Conservation (phyloP, 2,888 invertebrate species). For the Euproctis similis region DNA sequence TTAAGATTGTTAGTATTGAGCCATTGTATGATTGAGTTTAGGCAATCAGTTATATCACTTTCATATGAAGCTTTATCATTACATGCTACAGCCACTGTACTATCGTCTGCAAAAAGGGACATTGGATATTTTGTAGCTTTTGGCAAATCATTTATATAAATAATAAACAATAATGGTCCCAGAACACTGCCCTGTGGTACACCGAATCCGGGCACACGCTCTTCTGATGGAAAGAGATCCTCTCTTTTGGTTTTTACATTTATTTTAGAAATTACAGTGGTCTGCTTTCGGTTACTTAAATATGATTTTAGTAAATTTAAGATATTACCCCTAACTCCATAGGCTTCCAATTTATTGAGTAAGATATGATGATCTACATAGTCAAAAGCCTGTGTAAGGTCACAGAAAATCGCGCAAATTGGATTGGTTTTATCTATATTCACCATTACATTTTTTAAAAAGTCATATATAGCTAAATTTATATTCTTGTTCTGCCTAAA, state of each 20-base stretch:
- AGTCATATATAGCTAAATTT: neutral
- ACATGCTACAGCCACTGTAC: neutral
- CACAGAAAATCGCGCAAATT: neutral
- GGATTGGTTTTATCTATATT: neutral
- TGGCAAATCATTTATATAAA: slow-evolving; percentile 1
- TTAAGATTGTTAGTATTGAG: neutral
- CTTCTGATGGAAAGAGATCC: neutral
- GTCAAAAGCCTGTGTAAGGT: neutral
- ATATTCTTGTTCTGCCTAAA: neutral
- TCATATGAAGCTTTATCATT: neutral
- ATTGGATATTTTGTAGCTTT: neutral
- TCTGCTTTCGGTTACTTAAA: neutral
- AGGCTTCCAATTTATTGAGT: too few species aligned
- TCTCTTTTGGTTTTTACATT: neutral
- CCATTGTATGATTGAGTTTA: neutral
- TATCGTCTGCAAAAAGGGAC: neutral
- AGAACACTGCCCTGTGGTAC: slow-evolving; percentile 2
- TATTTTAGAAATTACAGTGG: neutral
- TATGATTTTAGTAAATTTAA: too few species aligned
- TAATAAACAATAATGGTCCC: neutral
- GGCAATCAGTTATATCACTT: neutral
- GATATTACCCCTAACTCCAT: too few species aligned
- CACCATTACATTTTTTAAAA: neutral
- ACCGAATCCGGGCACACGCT: neutral
- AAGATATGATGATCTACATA: too few species aligned